phyloP scores from a whole-genome alignment of 2,797 vertebrate genomes.

The Chlorospingus semifuscus region DNA sequence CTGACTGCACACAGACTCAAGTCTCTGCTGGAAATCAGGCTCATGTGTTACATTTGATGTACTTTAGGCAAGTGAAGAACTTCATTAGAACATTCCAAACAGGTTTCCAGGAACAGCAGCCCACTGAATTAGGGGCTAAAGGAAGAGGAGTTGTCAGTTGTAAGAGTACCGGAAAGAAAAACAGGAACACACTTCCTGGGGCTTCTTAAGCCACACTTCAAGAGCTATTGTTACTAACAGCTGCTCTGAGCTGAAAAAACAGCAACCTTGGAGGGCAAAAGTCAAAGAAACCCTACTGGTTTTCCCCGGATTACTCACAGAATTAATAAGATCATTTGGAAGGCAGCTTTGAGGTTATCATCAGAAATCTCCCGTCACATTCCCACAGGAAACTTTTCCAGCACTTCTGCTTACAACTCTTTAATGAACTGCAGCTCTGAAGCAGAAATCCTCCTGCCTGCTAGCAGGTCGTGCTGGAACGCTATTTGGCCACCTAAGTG shows the following conservation, averaged over 20 bases:
- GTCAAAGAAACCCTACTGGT: constrained; percentile 58
- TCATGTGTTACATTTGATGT: background rate
- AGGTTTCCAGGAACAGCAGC: constrained; percentile 7
- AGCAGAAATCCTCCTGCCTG: constrained; percentile 50
- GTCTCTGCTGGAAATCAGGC: background rate
- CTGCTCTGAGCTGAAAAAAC: constrained; percentile 50
- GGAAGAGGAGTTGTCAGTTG: constrained; percentile 26
- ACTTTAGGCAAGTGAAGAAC: constrained; percentile 28
- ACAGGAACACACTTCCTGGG: constrained; percentile 60
- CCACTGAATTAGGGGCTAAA: constrained; percentile 12
- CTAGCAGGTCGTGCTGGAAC: constrained; percentile 10
- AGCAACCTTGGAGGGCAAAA: constrained; percentile 33
- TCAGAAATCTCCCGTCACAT: constrained; percentile 60
- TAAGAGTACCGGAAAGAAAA: constrained; percentile 69
- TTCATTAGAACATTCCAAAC: constrained; percentile 36
- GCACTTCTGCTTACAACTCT: constrained; percentile 44
- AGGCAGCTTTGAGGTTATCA: constrained; percentile 70
- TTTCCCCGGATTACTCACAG: constrained; percentile 33
- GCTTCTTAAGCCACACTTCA: constrained; percentile 62
- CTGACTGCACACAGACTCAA: background rate
- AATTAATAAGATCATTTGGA: constrained; percentile 70
- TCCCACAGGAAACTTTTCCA: constrained; percentile 29
- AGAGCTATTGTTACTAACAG: constrained; percentile 53
- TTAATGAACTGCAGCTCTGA: constrained; percentile 61
- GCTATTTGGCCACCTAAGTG: background rate